Conservation (phyloP, 2,888 invertebrate species). For the Melieria crassipennis region DNA sequence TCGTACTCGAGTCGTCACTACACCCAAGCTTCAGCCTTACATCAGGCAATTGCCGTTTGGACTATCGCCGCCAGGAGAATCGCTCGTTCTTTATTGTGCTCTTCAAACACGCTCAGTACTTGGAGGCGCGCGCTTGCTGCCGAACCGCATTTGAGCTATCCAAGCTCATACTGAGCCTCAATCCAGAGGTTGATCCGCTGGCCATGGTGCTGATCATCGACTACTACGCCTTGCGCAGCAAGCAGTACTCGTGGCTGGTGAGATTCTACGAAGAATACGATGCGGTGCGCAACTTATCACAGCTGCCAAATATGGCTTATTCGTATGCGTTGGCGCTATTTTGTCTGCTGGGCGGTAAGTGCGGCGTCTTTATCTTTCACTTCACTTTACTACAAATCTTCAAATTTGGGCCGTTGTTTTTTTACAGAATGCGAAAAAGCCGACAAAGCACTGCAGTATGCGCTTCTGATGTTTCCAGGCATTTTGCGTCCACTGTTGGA, state of each 20-base stretch:
- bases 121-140: constrained; percentile 83
- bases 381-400: not conserved
- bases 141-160: constrained; percentile 88
- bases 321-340: constrained; percentile 81
- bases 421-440: constrained; percentile 65
- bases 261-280: constrained; percentile 72
- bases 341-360: constrained; percentile 66
- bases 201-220: constrained; percentile 82
- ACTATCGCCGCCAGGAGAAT: constrained; percentile 84
- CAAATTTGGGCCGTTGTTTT: not conserved
- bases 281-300: constrained; percentile 74
- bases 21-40: constrained; percentile 83
- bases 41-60: constrained; percentile 77
- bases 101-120: constrained; percentile 81
- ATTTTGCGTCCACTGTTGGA: constrained; percentile 78
- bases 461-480: constrained; percentile 84
- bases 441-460: constrained; percentile 77
- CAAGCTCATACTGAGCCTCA: constrained; percentile 81
- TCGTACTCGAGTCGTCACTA: constrained; percentile 79
- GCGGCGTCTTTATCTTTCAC: not conserved
- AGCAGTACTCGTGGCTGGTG: constrained; percentile 78
- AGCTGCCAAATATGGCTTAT: constrained; percentile 89
- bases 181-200: constrained; percentile 80
- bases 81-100: constrained; percentile 82
- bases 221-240: constrained; percentile 81